phyloP scores from a whole-genome alignment of 1,140 invertebrate genomes.

The Drosophila nebulosa region DNA sequence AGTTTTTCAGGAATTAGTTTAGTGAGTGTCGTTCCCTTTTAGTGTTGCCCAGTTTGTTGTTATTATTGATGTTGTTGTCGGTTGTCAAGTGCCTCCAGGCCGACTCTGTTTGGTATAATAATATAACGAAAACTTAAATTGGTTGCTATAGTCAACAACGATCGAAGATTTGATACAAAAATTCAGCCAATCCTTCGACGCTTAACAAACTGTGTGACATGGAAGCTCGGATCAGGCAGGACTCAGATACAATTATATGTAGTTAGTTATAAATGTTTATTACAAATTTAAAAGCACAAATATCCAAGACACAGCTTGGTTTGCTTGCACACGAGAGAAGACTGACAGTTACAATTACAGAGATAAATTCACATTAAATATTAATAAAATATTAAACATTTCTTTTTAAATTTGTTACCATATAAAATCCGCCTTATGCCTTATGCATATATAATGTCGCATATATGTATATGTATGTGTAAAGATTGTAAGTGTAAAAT shows the following conservation, averaged over 20 bases:
- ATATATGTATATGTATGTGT: slow-evolving; percentile 4
- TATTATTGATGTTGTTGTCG: neutral
- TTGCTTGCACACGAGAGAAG: slow-evolving; percentile 42
- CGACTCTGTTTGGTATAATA: neutral
- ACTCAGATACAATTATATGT: neutral
- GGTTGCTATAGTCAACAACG: neutral
- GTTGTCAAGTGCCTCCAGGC: neutral
- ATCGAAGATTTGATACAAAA: neutral
- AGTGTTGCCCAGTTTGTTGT: neutral
- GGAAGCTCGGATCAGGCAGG: no score
- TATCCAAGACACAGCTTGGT: slow-evolving; percentile 51
- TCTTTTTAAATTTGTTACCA: slow-evolving; percentile 53
- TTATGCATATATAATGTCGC: slow-evolving; percentile 60
- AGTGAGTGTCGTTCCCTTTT: neutral
- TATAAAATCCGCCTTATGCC: slow-evolving; percentile 72
- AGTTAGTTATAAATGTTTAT: neutral
- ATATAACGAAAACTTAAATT: neutral
- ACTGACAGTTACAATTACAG: slow-evolving; percentile 28
- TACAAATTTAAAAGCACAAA: slow-evolving; percentile 62
- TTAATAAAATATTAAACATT: neutral
- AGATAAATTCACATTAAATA: slow-evolving; percentile 6
- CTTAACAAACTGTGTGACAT: no score
- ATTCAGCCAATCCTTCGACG: no score
- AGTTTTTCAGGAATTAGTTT: slow-evolving; percentile 7
- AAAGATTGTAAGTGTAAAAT: neutral